Base-by-base conservation (phyloP, 2,888 invertebrate species). In the Melinopterus prodromus region DNA sequence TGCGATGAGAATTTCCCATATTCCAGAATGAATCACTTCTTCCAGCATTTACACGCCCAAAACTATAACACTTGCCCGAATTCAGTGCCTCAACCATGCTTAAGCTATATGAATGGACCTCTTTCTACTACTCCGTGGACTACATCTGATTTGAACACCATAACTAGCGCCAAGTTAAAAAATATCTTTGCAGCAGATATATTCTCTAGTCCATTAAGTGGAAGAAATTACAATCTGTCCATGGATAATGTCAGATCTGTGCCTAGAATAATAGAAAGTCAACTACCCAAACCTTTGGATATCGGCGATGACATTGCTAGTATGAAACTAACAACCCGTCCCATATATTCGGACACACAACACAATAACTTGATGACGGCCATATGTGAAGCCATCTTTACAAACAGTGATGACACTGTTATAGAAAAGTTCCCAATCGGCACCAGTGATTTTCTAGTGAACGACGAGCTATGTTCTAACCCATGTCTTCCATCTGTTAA, bases 331-430 rank as follows among this genome's bases (percentile, higher is more conserved):
- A 14, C 72, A 0, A n/a, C 74, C 6, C n/a, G 72, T 14, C 53
- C 36, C 6, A 72, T 78, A 6, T 6, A 69, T 14, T 14, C 14
- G 5, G 81, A 82, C n/a, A 69, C 70, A 6, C 82, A 82, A 70
- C 82, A 83, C 35, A 80, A 53, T 15, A 69, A 74, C 38, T 77
- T 82, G 37, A 78, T 83, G 77, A 70, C 78, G 16, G 82, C 82
- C 5, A 79, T 83, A 7, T 83, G 81, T 16, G 83, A 82, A 69
- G 82, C 83, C 7, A 79, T 83, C 1, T 16, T 82, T 53, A 80
- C 81, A 6, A 76, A 35, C 4, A 70, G 53, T 77, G 69, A 70
- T 15, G 70, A 76, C 35, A 79, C 70, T 76, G 70, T 6, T 15
- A 53, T 9, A 7, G 71, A 71, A 1, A 26, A 71, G 26, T 53